phyloP scores from a whole-genome alignment of 2,888 invertebrate species.

The Alloscopus bannaensis region DNA sequence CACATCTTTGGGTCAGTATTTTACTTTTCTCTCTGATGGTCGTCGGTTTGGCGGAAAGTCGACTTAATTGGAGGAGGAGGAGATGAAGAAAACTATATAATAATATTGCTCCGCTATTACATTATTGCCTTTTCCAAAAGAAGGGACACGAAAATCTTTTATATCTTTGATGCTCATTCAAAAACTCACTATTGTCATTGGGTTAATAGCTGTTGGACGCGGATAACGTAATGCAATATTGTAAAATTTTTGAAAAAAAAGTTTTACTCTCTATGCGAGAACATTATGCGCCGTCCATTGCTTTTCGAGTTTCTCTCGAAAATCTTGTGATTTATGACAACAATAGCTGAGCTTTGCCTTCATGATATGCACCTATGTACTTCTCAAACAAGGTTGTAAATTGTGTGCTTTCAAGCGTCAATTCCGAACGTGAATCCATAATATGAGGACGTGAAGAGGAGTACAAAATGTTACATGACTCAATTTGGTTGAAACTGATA shows the following conservation, averaged over 20 bases:
- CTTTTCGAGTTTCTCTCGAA: slow-evolving; percentile 42
- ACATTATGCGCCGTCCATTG: too few relatives aligned
- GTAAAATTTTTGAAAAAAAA: slow-evolving; percentile 30
- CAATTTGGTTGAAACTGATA: slow-evolving; percentile 1
- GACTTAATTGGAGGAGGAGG: slow-evolving; percentile 58
- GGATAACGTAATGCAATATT: slow-evolving; percentile 18
- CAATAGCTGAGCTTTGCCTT: neutral
- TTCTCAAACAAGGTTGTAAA: slow-evolving; percentile 47
- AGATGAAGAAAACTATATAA: slow-evolving; percentile 55
- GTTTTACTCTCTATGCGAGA: neutral
- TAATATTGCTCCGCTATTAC: slow-evolving; percentile 53
- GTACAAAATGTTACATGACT: too few relatives aligned
- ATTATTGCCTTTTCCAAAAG: slow-evolving; percentile 52
- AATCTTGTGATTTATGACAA: slow-evolving; percentile 61
- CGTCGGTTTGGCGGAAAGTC: slow-evolving; percentile 55
- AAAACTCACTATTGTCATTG: too few relatives aligned
- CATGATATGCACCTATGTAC: neutral
- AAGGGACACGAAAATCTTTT: slow-evolving; percentile 44
- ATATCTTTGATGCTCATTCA: too few relatives aligned
- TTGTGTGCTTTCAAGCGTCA: slow-evolving; percentile 27
- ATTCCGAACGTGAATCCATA: neutral
- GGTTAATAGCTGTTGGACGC: slow-evolving; percentile 49
- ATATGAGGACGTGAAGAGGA: neutral
- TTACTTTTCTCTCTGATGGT: too few relatives aligned
- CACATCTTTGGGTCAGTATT: slow-evolving; percentile 48